Evolutionary conservation across 2,888 invertebrate genomes (phyloP).

Genomic region (Cerceris ruficornis): DNA sequence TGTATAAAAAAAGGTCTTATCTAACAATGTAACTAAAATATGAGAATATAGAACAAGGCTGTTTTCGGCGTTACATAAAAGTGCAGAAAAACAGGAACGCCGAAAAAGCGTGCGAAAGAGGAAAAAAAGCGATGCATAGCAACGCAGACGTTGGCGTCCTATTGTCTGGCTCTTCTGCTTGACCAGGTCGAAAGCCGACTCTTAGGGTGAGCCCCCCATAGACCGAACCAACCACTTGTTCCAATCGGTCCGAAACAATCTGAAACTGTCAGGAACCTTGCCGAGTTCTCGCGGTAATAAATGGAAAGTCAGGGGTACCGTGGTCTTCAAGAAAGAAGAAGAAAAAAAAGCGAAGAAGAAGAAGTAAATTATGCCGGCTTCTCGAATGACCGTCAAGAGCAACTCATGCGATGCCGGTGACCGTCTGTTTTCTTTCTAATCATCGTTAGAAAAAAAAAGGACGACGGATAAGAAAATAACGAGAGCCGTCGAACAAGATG

Average conservation of each 20-base stretch:
- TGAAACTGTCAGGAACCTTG: conserved; percentile 41
- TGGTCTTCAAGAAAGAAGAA: conserved; percentile 19
- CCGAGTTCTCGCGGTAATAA: conserved; percentile 42
- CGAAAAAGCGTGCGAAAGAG: conserved; percentile 17
- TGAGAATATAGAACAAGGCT: too few species aligned
- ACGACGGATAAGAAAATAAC: too few species aligned
- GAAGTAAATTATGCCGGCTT: conserved; percentile 18
- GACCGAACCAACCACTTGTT: conserved; percentile 48
- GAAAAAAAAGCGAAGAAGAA: conserved; percentile 8
- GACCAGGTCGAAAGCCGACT: conserved; percentile 49
- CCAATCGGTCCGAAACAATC: conserved; percentile 57
- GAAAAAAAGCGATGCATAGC: conserved; percentile 31
- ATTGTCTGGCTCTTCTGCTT: conserved; percentile 70
- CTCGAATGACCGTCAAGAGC: not conserved
- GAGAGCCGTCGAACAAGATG: too few species aligned
- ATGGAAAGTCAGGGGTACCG: conserved; percentile 46
- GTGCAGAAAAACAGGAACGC: not conserved
- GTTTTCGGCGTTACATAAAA: conserved; percentile 9
- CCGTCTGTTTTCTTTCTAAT: too few species aligned
- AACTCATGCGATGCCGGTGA: not conserved
- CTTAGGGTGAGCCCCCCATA: conserved; percentile 33
- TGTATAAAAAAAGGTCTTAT: too few species aligned
- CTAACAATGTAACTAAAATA: too few species aligned
- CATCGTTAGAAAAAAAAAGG: too few species aligned
- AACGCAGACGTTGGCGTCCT: conserved; percentile 68